Conservation (phyloP, 2,888 invertebrate species). For the Glyphotaelius pellucidus region DNA sequence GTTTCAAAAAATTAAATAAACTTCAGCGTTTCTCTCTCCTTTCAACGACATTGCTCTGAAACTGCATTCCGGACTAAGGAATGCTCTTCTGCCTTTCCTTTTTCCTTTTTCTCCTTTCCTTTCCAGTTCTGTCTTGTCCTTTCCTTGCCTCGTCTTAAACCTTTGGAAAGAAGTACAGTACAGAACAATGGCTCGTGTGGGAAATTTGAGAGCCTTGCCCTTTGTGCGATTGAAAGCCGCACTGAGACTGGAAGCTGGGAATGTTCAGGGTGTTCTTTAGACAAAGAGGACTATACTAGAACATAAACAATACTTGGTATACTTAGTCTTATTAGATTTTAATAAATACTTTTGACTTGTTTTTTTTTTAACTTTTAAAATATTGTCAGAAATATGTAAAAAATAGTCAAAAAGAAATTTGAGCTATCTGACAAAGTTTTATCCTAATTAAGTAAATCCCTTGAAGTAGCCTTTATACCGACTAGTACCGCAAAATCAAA, state of each 20-base stretch:
- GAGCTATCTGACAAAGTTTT: too few relatives aligned
- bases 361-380: too few relatives aligned
- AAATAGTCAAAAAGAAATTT: too few relatives aligned
- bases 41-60: not conserved
- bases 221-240: constrained; percentile 31
- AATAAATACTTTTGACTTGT: too few relatives aligned
- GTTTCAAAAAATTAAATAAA: not conserved
- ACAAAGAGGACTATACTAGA: not conserved
- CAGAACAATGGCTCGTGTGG: constrained; percentile 27
- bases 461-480: too few relatives aligned
- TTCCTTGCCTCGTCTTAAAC: not conserved
- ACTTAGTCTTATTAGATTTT: too few relatives aligned
- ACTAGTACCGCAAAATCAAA: too few relatives aligned
- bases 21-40: not conserved
- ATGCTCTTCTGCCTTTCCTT: not conserved
- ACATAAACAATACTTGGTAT: not conserved
- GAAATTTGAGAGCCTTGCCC: constrained; percentile 2
- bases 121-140: not conserved
- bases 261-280: not conserved
- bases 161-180: not conserved
- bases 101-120: not conserved
- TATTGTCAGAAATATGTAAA: too few relatives aligned
- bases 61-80: not conserved
- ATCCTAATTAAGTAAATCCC: too few relatives aligned
- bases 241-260: not conserved